Conservation (phyloP, 2,888 invertebrate genomes). For the Drosophila neutralis region DNA sequence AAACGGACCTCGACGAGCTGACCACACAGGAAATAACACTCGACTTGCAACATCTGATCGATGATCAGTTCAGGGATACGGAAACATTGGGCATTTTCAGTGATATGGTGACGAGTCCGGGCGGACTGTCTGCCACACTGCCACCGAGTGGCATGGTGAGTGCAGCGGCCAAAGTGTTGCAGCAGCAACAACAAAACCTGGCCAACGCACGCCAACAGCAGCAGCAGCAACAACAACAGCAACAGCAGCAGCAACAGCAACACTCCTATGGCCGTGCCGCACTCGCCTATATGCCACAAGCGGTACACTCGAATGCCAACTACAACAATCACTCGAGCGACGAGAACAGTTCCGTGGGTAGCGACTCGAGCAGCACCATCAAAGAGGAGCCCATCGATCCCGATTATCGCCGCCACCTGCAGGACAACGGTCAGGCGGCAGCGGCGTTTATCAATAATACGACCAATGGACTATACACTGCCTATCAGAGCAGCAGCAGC, state of each 20-base stretch:
- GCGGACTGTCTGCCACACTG: constrained; percentile 82
- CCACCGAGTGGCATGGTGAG: constrained; percentile 84
- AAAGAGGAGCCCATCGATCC: constrained; percentile 95
- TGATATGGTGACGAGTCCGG: constrained; percentile 90
- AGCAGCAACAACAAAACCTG: constrained; percentile 83
- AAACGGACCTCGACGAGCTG: constrained; percentile 94
- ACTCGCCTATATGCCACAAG: constrained; percentile 96
- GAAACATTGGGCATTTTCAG: constrained; percentile 91
- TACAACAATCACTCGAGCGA: constrained; percentile 86
- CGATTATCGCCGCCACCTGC: constrained; percentile 89
- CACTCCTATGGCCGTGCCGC: constrained; percentile 88
- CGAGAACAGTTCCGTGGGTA: constrained; percentile 87
- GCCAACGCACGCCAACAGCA: constrained; percentile 81
- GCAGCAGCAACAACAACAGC: constrained; percentile 82
- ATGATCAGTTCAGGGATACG: constrained; percentile 95
- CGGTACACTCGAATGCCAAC: constrained; percentile 89
- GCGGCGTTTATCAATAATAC: constrained; percentile 82
- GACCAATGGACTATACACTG: constrained; percentile 82
- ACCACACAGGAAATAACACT: constrained; percentile 96
- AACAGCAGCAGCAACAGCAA: constrained; percentile 77
- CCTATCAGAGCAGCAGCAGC: constrained; percentile 73
- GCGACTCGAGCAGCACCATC: constrained; percentile 91
- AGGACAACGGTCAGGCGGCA: constrained; percentile 79
- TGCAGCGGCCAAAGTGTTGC: constrained; percentile 84
- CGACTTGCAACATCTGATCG: constrained; percentile 96